Evolutionary conservation across 2,888 invertebrate species (phyloP).

Genomic region (Melitaea athalia): DNA sequence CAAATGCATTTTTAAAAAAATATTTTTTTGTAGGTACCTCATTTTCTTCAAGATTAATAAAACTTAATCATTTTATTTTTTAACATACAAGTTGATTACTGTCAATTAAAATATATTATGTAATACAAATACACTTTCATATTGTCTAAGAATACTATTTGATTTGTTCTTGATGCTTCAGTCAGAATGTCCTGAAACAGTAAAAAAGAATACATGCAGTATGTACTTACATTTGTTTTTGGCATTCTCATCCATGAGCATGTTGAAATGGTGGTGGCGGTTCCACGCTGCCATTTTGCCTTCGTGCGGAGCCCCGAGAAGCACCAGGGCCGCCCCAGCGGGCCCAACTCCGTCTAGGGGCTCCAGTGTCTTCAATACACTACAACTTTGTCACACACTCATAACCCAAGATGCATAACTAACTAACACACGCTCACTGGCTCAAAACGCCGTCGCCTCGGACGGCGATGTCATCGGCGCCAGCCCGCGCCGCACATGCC

Average conservation of each 20-base stretch:
- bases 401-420: conserved; percentile 78
- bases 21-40: too few relatives aligned
- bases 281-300: conserved; percentile 88
- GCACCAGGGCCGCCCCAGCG: conserved; percentile 83
- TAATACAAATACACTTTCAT: too few relatives aligned
- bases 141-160: too few relatives aligned
- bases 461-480: conserved; percentile 78
- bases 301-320: conserved; percentile 83
- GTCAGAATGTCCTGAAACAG: background rate
- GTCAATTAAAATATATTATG: too few relatives aligned
- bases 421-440: conserved; percentile 75
- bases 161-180: background rate
- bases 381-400: conserved; percentile 81
- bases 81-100: too few relatives aligned
- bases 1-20: too few relatives aligned
- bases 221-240: conserved; percentile 85
- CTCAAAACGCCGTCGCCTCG: conserved; percentile 67
- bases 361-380: conserved; percentile 83
- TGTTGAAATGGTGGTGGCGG: conserved; percentile 87
- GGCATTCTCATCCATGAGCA: conserved; percentile 87
- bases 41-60: too few relatives aligned
- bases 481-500: conserved; percentile 75
- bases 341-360: conserved; percentile 84
- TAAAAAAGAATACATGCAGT: background rate
- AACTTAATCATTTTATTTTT: too few relatives aligned